Percentiles rank a stretch among this genome's conserved stretches.
These are phyloP conservation scores for Holotrichia oblita DNA, from an alignment of 1,140 invertebrate genomes.

Conservation along the genomic window DNA sequence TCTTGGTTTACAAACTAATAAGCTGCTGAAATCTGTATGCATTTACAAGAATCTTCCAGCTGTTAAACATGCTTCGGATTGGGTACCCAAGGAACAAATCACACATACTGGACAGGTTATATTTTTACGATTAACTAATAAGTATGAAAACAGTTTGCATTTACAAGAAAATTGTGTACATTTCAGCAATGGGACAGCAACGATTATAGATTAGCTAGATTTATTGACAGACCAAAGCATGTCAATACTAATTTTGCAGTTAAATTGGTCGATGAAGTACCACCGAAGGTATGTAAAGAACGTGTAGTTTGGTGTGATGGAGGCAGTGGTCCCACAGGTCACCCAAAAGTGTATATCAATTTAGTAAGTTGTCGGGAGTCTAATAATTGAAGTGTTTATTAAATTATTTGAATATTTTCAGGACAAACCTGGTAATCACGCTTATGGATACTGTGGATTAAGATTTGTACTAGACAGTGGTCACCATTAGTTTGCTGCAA, in stretches of 20 bases:
- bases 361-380: constrained; percentile 62
- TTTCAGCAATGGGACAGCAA: constrained; percentile 79
- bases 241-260: constrained; percentile 92
- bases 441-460: constrained; percentile 92
- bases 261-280: constrained; percentile 86
- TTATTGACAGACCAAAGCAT: constrained; percentile 83
- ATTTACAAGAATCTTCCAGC: not conserved
- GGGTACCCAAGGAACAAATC: constrained; percentile 54
- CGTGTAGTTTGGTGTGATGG: constrained; percentile 92
- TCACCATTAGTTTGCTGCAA: not conserved
- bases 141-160: constrained; percentile 35
- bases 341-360: constrained; percentile 98
- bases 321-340: constrained; percentile 91
- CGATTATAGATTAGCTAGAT: constrained; percentile 88
- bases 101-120: constrained; percentile 60
- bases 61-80: constrained; percentile 47
- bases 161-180: constrained; percentile 43
- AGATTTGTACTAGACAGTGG: not conserved
- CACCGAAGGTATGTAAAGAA: constrained; percentile 78
- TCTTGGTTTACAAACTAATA: not conserved
- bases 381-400: constrained; percentile 21
- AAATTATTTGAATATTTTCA: constrained; percentile 64
- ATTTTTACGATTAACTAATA: constrained; percentile 42
- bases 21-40: not conserved
- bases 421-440: constrained; percentile 94